Conservation (phyloP, 2,797 vertebrate species). For the Buphagus erythrorhynchus region DNA sequence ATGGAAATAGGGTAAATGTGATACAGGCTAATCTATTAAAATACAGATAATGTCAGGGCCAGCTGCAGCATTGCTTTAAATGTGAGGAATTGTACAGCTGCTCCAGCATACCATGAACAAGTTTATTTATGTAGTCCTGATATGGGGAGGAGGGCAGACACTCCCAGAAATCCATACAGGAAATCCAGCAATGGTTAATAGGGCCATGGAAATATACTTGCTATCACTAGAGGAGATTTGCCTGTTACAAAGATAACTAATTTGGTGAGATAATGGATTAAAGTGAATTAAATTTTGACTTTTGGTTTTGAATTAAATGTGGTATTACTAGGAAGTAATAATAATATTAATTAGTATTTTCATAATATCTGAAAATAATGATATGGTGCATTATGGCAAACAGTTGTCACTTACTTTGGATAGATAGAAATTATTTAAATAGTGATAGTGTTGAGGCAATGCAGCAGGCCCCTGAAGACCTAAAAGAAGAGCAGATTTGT, state of each 20-base stretch:
- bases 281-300: background rate
- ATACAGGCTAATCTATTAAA: background rate
- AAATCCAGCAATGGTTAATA: background rate
- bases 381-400: background rate
- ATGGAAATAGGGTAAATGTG: background rate
- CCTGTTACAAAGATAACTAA: background rate
- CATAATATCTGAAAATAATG: background rate
- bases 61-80: background rate
- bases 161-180: background rate
- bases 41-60: background rate
- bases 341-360: background rate
- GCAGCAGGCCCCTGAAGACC: background rate
- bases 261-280: background rate
- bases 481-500: background rate
- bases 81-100: constrained; percentile 12
- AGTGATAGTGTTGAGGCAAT: background rate
- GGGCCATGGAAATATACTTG: background rate
- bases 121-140: background rate
- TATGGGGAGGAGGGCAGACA: background rate
- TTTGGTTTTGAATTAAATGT: too few relatives aligned
- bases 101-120: background rate
- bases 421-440: background rate
- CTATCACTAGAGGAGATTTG: background rate
- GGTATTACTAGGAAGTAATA: background rate
- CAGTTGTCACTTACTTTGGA: background rate